These are phyloP conservation scores for Periophthalmus modestus DNA, from an alignment of 2,113 vertebrate species.

Conservation along the genomic window DNA sequence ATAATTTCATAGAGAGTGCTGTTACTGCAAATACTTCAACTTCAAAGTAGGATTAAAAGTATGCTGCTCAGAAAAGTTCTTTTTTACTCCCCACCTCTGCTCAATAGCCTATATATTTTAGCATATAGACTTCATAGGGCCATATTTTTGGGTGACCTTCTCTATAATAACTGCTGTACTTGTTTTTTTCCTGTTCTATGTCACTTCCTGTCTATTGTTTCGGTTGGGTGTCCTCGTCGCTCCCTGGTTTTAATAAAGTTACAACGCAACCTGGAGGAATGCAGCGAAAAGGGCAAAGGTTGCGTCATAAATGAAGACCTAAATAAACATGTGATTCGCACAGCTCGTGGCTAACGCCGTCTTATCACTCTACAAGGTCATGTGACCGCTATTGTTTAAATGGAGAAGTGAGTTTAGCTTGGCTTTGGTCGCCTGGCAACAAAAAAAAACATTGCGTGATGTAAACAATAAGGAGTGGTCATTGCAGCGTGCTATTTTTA, in stretches of 20 bases:
- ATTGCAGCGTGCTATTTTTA: neutral
- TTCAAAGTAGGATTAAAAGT: too few relatives aligned
- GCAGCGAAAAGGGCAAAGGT: neutral
- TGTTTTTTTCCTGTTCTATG: neutral
- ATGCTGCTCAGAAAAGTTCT: too few relatives aligned
- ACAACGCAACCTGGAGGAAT: neutral
- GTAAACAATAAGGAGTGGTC: neutral
- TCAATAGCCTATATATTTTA: neutral
- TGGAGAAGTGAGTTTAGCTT: neutral
- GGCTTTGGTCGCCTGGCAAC: neutral
- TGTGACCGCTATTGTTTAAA: neutral
- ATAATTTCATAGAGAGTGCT: too few relatives aligned
- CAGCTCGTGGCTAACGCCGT: neutral
- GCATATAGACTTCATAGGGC: neutral
- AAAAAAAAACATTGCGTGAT: neutral
- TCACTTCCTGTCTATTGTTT: neutral
- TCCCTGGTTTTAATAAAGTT: neutral
- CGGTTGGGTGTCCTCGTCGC: neutral
- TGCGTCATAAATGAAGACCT: neutral
- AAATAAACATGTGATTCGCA: neutral
- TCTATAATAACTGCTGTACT: neutral
- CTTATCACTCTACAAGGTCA: neutral
- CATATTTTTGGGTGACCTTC: neutral
- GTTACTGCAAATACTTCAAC: too few relatives aligned
- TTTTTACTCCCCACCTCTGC: too few relatives aligned